Base-by-base conservation (phyloP, 2,888 invertebrate species). In the Sesamia inferens region DNA sequence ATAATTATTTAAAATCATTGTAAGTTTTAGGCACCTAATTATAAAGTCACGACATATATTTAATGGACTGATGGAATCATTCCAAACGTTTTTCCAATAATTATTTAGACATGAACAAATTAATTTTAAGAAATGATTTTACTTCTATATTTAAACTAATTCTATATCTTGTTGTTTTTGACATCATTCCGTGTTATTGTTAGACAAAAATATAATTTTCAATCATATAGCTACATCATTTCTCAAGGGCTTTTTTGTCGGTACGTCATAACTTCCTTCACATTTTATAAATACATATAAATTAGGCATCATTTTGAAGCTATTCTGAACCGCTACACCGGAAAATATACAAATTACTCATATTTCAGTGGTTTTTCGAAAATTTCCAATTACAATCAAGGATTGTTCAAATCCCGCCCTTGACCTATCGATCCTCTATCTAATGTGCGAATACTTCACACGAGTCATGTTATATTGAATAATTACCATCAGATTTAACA, bases 31-130 rank as follows among this genome's bases (percentile, higher is more conserved):
- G 54, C 68, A 74, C 48, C 22, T 79, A 75, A 73, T 71, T 63
- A 14, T 78, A 74, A 72, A 68, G 69, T 75, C 73, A 71, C 55
- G 74, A 78, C 73, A 58, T 73, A 73, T 63, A 62, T 82, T 72
- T 69, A 78, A 83, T 78, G 88, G 87, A 88, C 88, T 90, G 88
- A 90, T 87, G 79, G 82, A 82, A 88, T 90, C 92, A 92, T 92
- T 92, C 92, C 92, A 79, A 76, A 65, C 74, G 63, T 79, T 68
- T 74, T 79, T 71, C 62, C 66, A 68, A 64, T 74, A 59, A 68
- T 61, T 76, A 69, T 82, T 68, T 71, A 83, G 66, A 75, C 59
- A 81, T 69, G 54, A 71, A 76, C 71, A 57, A 73, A 14, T 66
- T 79, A 76, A 67, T 73, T 80, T 64, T 85, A 80, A 66, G 68